Evolutionary conservation across 1,140 invertebrate genomes (phyloP).

Genomic region (Telenomus remus): DNA sequence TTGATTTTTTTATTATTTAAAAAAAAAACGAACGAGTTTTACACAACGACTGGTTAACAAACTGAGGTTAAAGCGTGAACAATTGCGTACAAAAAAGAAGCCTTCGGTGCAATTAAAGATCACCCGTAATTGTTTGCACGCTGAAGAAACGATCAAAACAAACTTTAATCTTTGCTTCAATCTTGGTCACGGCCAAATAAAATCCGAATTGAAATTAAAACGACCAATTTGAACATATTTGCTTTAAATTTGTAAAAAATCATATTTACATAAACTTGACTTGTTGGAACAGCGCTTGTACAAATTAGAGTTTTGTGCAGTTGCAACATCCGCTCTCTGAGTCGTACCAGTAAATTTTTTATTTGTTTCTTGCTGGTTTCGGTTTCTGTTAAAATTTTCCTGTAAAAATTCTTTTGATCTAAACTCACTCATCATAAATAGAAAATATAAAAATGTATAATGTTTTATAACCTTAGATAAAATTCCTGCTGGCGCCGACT

Average conservation of each 20-base stretch:
- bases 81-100: no score
- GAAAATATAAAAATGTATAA: no score
- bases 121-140: constrained; percentile 12
- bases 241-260: constrained; percentile 4
- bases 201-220: background rate
- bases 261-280: constrained; percentile 79
- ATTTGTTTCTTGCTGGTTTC: constrained; percentile 74
- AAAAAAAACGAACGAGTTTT: no score
- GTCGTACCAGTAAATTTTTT: constrained; percentile 68
- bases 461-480: constrained; percentile 70
- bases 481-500: constrained; percentile 80
- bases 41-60: no score
- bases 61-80: no score
- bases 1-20: no score
- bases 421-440: background rate
- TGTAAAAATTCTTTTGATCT: constrained; percentile 50
- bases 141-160: no score
- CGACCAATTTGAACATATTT: background rate
- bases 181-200: constrained; percentile 7
- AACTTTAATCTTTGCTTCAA: background rate
- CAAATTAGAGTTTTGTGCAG: constrained; percentile 78
- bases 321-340: constrained; percentile 73
- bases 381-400: constrained; percentile 77
- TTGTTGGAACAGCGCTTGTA: constrained; percentile 79
- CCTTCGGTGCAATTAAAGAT: no score